phyloP scores from a whole-genome alignment of 2,113 vertebrate genomes.

The Scomber scombrus region DNA sequence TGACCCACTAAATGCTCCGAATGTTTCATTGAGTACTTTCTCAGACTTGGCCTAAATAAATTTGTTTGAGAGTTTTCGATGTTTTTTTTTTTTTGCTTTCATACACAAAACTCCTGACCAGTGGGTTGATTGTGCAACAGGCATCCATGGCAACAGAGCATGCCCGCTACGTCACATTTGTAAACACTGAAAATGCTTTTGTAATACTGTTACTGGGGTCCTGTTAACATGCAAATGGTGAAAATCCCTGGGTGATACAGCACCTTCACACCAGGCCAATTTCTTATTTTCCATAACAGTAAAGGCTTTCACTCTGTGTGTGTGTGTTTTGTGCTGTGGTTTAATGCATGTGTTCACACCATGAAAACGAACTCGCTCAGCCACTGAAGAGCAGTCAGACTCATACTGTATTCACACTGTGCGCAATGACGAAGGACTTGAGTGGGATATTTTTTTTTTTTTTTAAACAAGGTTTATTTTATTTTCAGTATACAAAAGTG shows the following conservation, averaged over 20 bases:
- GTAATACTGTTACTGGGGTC: neutral
- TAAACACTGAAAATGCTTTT: neutral
- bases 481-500: too few relatives aligned
- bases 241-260: slow-evolving; percentile 3
- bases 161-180: neutral
- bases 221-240: neutral
- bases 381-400: neutral
- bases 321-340: neutral
- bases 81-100: neutral
- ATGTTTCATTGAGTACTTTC: neutral
- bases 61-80: neutral
- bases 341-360: neutral
- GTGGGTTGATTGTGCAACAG: neutral
- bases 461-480: too few relatives aligned
- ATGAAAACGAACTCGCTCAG: neutral
- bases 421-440: accelerated
- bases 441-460: neutral
- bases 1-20: neutral
- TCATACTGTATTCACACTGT: neutral
- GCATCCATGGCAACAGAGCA: neutral
- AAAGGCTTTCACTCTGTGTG: neutral
- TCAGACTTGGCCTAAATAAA: neutral
- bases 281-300: neutral
- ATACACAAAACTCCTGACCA: neutral
- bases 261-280: slow-evolving; percentile 9